Evolutionary conservation across 1,140 invertebrate species (phyloP).

Genomic region (Diabrotica virgifera): DNA sequence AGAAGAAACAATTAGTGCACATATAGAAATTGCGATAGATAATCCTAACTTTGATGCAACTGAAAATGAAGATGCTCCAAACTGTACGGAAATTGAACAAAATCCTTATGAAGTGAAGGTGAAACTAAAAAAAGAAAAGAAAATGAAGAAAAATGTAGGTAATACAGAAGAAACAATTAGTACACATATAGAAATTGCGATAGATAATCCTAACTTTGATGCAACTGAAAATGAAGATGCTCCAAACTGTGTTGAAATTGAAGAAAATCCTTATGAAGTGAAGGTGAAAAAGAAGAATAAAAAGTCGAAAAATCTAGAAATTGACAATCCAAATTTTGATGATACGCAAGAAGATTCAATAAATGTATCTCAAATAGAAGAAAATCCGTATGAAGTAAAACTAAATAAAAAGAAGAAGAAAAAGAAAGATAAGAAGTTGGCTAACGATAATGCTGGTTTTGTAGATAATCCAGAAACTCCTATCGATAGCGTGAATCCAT

Average conservation of each 20-base stretch:
- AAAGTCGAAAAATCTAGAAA: slow-evolving; percentile 1
- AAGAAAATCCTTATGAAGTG: slow-evolving; percentile 11
- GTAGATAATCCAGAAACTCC: too few species aligned
- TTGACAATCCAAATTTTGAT: slow-evolving; percentile 26
- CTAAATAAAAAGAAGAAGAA: slow-evolving; percentile 22
- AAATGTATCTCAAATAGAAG: slow-evolving; percentile 11
- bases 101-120: slow-evolving; percentile 9
- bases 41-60: slow-evolving; percentile 12
- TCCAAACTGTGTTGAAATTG: background rate
- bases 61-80: background rate
- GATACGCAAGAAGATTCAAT: slow-evolving; percentile 5
- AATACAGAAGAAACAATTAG: slow-evolving; percentile 16
- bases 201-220: slow-evolving; percentile 15
- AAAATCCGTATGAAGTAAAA: slow-evolving; percentile 14
- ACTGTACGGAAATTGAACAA: background rate
- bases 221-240: background rate
- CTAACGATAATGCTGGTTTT: slow-evolving; percentile 27
- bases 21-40: slow-evolving; percentile 1
- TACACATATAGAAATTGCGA: background rate
- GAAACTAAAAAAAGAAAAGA: too few species aligned
- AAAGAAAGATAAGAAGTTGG: slow-evolving; percentile 22
- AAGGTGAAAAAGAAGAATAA: slow-evolving; percentile 22
- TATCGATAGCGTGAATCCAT: background rate
- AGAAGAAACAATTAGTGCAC: slow-evolving; percentile 11
- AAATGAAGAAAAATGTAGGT: background rate